Base-by-base conservation (phyloP, 2,888 invertebrate genomes). In the Trissoscelio sp. region DNA sequence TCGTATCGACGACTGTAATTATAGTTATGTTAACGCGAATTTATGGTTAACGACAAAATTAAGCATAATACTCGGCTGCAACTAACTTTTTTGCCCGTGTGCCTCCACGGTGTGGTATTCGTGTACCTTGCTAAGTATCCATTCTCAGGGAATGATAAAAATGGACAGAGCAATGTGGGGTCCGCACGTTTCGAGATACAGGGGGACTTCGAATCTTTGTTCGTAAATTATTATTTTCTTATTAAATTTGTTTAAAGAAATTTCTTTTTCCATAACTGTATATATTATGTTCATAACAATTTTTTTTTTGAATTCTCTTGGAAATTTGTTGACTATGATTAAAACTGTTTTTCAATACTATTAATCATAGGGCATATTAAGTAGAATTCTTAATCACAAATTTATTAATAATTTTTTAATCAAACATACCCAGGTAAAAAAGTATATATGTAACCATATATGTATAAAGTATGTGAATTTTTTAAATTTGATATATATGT, bases 141-240 rank as follows among this genome's bases (percentile, higher is more conserved):
- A 87, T 86, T 86, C 86, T 75, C 58, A 46, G 79, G 84, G 83
- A 80, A 82, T 70, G 64, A 81, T 83, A 87, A 88, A 88, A 87
- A 87, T 86, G 78, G 86, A 83, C 85, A 85, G 86, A 82, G 82
- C 87, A 88, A 87, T 88, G 86, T 87, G 87, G 85, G 87, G 88
- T 87, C 88, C 42, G 87, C 86, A 84, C 86, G 87, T 84, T 86
- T 85, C 85, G 83, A 81, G 83, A 86, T 86, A 86, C 82, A n/a
- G 83, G 85, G 85, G 85, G 83, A 87, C 85, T 85, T 86, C 42
- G 83, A 77, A 82, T 83, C 74, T 82, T 51, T 81, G 81, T 83
- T 83, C 66, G 81, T 83, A 82, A 87, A 86, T 86, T 84, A 85
- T 86, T 75, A 66, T 55, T 62, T 67, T 60, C 24, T 42, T 44